Evolutionary conservation across 2,888 invertebrate species (phyloP).

Genomic region (Polyommatus icarus): DNA sequence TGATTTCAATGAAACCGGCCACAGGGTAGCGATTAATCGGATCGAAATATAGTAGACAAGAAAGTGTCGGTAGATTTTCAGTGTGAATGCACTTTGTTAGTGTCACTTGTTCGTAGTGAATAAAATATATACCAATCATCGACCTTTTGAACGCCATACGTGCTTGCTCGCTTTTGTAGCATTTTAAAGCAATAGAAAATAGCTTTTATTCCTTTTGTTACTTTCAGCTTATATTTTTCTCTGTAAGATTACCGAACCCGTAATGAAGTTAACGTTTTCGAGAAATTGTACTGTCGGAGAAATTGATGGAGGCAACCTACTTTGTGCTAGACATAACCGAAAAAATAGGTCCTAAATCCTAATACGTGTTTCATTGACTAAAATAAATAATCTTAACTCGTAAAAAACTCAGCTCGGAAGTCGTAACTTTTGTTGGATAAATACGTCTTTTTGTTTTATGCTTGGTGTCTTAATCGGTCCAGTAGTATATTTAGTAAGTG

Average conservation of each 20-base stretch:
- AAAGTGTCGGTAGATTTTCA: not conserved
- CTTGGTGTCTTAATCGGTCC: no score
- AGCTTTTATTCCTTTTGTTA: not conserved
- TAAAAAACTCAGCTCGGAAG: no score
- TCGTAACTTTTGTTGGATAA: no score
- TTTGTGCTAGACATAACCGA: no score
- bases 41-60: not conserved
- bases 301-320: not conserved
- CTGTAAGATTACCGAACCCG: not conserved
- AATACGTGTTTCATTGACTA: no score
- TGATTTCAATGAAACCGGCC: not conserved
- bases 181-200: constrained; percentile 16
- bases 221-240: not conserved
- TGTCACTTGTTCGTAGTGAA: not conserved
- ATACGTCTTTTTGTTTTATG: no score
- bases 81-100: not conserved
- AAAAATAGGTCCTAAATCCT: no score
- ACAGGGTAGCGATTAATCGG: not conserved
- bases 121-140: constrained; percentile 17
- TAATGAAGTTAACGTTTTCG: not conserved
- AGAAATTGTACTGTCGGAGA: not conserved
- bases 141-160: constrained; percentile 10
- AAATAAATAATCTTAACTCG: no score
- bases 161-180: not conserved
- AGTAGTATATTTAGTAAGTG: no score